Evolutionary conservation across 2,888 invertebrate genomes (phyloP).

Genomic region (Brachyopa scutellaris): DNA sequence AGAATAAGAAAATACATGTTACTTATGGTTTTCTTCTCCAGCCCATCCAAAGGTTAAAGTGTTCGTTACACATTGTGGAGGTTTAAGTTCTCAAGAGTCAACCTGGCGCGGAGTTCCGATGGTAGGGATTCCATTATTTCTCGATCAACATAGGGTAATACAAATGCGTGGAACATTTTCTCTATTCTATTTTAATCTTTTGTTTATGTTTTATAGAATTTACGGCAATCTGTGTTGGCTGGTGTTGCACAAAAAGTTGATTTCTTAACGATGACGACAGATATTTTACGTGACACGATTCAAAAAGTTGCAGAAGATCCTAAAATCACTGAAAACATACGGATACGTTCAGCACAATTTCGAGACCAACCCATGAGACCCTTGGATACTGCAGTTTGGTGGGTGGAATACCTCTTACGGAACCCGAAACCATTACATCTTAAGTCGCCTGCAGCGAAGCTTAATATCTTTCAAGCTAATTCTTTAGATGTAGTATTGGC

Average conservation of each 20-base stretch:
- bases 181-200: no score
- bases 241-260: conserved; percentile 73
- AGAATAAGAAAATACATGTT: not conserved
- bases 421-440: conserved; percentile 83
- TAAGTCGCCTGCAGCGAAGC: conserved; percentile 79
- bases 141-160: conserved; percentile 75
- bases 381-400: conserved; percentile 84
- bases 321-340: conserved; percentile 74
- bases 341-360: conserved; percentile 81
- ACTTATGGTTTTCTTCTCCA: conserved; percentile 35
- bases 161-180: no score
- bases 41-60: conserved; percentile 76
- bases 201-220: conserved; percentile 47
- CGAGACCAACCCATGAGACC: conserved; percentile 83
- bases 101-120: conserved; percentile 78
- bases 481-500: conserved; percentile 79
- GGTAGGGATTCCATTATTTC: conserved; percentile 76
- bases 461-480: conserved; percentile 81
- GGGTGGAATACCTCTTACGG: conserved; percentile 85
- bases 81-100: conserved; percentile 78
- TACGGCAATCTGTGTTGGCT: conserved; percentile 53
- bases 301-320: conserved; percentile 70
- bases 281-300: conserved; percentile 61
- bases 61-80: conserved; percentile 78
- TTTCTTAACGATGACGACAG: conserved; percentile 64